A percentile compares a stretch with the other conserved stretches of the same genome.
These are phyloP conservation scores for Vidua macroura DNA, from an alignment of 2,113 vertebrate species.

Conservation along the genomic window DNA sequence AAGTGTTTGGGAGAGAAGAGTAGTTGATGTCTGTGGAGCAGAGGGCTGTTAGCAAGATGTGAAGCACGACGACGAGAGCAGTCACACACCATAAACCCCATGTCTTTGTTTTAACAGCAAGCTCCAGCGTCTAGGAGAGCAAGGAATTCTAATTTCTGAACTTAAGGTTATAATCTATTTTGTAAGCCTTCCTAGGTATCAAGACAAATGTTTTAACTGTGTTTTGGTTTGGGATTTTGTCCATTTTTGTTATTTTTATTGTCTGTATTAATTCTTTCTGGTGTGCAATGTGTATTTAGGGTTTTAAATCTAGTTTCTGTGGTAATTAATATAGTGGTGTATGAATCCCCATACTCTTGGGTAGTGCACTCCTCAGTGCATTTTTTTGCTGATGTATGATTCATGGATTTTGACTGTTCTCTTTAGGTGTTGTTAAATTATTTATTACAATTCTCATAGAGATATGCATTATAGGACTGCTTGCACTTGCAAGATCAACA, in stretches of 20 bases:
- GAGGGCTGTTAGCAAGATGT: neutral
- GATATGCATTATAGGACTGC: neutral
- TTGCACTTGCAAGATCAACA: rapidly evolving
- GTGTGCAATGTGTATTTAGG: neutral
- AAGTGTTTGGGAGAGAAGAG: neutral
- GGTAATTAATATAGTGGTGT: neutral
- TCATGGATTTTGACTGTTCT: neutral
- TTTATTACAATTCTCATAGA: neutral
- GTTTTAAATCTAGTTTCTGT: neutral
- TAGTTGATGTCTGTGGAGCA: neutral
- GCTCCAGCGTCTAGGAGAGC: neutral
- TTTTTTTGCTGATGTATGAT: neutral
- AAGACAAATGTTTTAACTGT: neutral
- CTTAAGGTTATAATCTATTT: neutral
- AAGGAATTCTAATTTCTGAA: neutral
- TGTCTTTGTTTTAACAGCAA: neutral
- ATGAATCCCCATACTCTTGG: neutral
- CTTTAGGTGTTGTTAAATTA: neutral
- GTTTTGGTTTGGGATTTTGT: neutral
- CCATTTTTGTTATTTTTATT: neutral
- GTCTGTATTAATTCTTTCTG: neutral
- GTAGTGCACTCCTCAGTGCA: neutral
- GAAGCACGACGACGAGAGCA: neutral
- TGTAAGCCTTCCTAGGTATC: neutral
- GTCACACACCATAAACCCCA: neutral